A percentile compares a stretch with the other conserved stretches of the same genome.
These are phyloP conservation scores for Myotis davidii DNA, from an alignment of 2,113 vertebrate genomes.

Conservation along the genomic window DNA sequence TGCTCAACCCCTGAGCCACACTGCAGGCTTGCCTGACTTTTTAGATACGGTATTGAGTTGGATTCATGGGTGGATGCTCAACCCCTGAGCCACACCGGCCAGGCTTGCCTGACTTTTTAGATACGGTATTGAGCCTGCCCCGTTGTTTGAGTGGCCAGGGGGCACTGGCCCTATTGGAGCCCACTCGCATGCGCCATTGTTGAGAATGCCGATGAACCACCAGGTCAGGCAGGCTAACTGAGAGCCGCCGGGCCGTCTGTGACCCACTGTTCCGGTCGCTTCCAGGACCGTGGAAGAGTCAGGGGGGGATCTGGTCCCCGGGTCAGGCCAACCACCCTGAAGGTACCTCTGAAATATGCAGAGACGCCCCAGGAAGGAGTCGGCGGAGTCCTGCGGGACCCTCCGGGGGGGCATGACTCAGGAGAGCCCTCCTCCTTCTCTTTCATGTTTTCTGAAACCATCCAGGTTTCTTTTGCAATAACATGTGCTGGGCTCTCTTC, in stretches of 20 bases:
- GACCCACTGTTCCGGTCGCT: not conserved
- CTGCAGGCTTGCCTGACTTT: too few relatives aligned
- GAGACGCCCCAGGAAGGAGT: too few relatives aligned
- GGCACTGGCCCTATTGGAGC: too few relatives aligned
- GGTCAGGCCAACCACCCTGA: not conserved
- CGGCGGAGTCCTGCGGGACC: not conserved
- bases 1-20: too few relatives aligned
- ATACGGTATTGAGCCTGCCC: not conserved
- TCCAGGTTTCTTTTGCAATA: not conserved
- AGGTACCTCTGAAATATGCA: too few relatives aligned
- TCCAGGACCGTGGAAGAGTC: not conserved
- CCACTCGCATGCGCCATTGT: accelerated
- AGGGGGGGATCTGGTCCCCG: not conserved
- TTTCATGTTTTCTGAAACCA: not conserved
- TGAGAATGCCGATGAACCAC: not conserved
- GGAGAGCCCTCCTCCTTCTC: not conserved
- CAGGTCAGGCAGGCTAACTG: accelerated
- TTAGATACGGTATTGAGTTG: not conserved
- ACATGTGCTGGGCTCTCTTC: not conserved
- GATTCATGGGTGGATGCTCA: too few relatives aligned
- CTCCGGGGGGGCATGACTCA: too few relatives aligned
- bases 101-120: too few relatives aligned
- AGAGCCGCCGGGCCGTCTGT: not conserved
- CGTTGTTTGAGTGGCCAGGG: not conserved
- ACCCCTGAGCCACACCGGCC: too few relatives aligned